Evolutionary conservation across 2,797 vertebrate species (phyloP), one percentile per base, ranked within the genome.

Genomic region (Spinibarbus caldwelli): DNA sequence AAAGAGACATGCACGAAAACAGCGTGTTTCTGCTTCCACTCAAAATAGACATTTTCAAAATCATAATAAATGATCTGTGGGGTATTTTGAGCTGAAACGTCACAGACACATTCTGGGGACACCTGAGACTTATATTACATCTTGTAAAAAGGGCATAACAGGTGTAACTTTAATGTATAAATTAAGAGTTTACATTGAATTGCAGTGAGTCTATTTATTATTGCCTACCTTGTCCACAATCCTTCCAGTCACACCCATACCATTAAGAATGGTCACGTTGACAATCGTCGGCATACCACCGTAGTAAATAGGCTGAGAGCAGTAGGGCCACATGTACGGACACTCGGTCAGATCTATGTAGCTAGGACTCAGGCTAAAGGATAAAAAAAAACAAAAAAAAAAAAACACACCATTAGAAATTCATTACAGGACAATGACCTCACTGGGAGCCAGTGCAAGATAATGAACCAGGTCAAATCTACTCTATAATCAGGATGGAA

Each of bases 301-400:
- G 0, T 99, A 99, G 94, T 99, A 99, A 91, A 99, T 98, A 83
- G 98, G 98, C 93, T 99, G 98, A 66, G 98, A 99, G 93, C 98
- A 99, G 93, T 99, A 99, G 19, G 98, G 98, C 98, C 98, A 99
- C 98, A 99, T 99, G 94, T 99, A 99, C 0, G 98, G 98, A 90
- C 96, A 97, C 93, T 99, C 98, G 0, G 98, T 99, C 89, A 99
- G 94, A 91, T 99, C 98, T 38, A 99, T 96, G 93, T 99, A 99
- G 94, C 98, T 99, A 34, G 98, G 98, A 91, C 98, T 99, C 80
- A 99, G 93, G 91, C 98, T 99, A 90, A 4, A 43, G 67, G 23
- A 47, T 52, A n/a, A 45, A 43, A 52, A n/a, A 75, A 70, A n/a
- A n/a, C n/a, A n/a, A n/a, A n/a, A n/a, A n/a, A n/a, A n/a, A n/a